Base-by-base conservation (phyloP, 2,797 vertebrate species). In the Glyptemys insculpta region DNA sequence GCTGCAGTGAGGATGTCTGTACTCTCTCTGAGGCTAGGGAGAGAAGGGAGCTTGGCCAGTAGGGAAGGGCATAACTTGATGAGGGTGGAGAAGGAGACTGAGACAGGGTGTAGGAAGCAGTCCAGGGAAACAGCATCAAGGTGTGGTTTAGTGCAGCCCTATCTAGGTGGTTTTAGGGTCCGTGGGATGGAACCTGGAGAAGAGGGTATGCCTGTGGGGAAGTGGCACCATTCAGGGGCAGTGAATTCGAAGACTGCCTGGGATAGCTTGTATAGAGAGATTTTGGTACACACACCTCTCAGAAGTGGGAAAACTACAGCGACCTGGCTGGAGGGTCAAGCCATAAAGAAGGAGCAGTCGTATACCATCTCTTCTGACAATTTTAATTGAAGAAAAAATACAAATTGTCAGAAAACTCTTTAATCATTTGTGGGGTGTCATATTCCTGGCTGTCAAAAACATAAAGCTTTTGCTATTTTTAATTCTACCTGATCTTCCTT, bases 311-410 rank as follows among this genome's bases (percentile, higher is more conserved):
- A 37, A 72, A 72, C 21, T 23, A 41, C 65, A 72, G n/a, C 23
- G n/a, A 72, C n/a, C 19, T 41, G 37, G 65, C 65, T 72, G 37
- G n/a, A 72, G 65, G 10, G n/a, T 37, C n/a, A 72, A 41, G n/a
- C 65, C n/a, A 72, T 62, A 62, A 62, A 62, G 59, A 62, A 21
- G 9, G 10, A 72, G 19, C 19, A 72, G 65, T 68, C 2, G 44
- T 44, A 44, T 44, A 44, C 44, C 44, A 44, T 44, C 44, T 44
- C 44, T 44, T 44, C 44, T 44, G 44, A 50, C 2, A 49, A 52
- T 82, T 93, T 93, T 53, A 91, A 78, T 19, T 68, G 49, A 88
- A 91, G 5, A 62, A 47, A 88, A 89, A 93, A 31, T 2, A 62
- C 8, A 72, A 49, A 12, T 65, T 93, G 10, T 52, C 8, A 74